A percentile compares a stretch with the other conserved stretches of the same genome.
These are phyloP conservation scores for Coelogynopora nodosa DNA, from an alignment of 2,888 invertebrate species.

Conservation along the genomic window DNA sequence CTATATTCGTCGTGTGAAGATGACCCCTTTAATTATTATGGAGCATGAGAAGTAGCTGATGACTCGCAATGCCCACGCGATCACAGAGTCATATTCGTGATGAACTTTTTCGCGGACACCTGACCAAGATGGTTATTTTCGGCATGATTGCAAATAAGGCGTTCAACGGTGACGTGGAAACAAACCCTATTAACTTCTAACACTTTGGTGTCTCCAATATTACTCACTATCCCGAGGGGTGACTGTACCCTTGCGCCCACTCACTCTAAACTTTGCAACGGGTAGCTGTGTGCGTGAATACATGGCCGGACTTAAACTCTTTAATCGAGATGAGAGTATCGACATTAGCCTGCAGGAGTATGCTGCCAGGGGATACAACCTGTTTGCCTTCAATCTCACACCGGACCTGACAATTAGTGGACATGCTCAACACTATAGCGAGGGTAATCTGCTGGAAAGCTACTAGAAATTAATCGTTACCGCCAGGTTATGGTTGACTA, in stretches of 20 bases:
- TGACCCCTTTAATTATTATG: not conserved
- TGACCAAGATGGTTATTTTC: not conserved
- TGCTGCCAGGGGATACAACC: not conserved
- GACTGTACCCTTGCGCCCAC: not conserved
- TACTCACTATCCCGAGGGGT: not conserved
- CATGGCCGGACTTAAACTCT: not conserved
- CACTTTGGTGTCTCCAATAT: not conserved
- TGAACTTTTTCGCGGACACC: not conserved
- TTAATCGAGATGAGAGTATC: not conserved
- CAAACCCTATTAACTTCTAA: not conserved
- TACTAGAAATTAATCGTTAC: too few species aligned
- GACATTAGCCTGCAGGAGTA: not conserved
- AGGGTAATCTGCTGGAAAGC: too few species aligned
- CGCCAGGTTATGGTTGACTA: too few species aligned
- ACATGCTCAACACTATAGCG: not conserved
- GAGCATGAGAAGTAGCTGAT: not conserved
- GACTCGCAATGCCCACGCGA: not conserved
- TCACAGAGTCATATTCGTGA: constrained; percentile 14
- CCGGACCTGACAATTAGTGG: not conserved
- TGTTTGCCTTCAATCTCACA: not conserved
- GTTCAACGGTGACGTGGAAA: not conserved
- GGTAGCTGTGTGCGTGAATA: not conserved
- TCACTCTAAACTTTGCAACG: not conserved
- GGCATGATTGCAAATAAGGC: not conserved
- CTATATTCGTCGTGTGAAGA: not conserved